These are phyloP conservation scores for Steromphala cineraria DNA, from an alignment of 2,888 invertebrate species.

Conservation along the genomic window DNA sequence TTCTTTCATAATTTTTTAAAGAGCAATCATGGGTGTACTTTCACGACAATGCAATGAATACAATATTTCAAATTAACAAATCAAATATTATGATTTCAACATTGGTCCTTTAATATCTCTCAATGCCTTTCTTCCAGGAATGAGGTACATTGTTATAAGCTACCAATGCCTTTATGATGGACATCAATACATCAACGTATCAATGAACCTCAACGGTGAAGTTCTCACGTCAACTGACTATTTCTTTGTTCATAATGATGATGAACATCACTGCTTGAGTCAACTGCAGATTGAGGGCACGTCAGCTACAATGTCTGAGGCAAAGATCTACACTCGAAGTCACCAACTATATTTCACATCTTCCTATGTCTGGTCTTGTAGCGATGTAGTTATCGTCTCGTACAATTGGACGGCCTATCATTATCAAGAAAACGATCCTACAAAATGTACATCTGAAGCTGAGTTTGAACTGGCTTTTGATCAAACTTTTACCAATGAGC, in stretches of 20 bases:
- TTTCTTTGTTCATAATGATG: no score
- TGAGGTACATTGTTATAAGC: not conserved
- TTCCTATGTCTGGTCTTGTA: not conserved
- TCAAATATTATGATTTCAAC: no score
- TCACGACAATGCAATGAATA: no score
- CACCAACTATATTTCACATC: not conserved
- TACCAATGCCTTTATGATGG: not conserved
- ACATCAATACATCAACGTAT: not conserved
- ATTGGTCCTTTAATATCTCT: no score
- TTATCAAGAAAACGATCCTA: not conserved
- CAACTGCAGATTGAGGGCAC: no score
- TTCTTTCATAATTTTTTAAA: no score
- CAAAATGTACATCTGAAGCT: not conserved
- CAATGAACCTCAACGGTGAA: not conserved
- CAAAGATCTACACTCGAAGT: not conserved
- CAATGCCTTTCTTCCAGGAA: no score
- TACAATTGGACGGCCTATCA: not conserved
- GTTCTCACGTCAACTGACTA: not conserved
- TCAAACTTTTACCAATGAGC: not conserved
- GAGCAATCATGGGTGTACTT: no score
- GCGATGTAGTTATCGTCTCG: not conserved
- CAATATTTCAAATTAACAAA: no score
- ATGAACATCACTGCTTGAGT: no score
- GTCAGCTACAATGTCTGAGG: not conserved
- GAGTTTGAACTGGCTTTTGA: not conserved